Percentiles rank a stretch among this genome's conserved stretches.
These are phyloP conservation scores for Mesoclemmys tuberculata DNA, from an alignment of 2,113 vertebrate genomes.

Conservation along the genomic window DNA sequence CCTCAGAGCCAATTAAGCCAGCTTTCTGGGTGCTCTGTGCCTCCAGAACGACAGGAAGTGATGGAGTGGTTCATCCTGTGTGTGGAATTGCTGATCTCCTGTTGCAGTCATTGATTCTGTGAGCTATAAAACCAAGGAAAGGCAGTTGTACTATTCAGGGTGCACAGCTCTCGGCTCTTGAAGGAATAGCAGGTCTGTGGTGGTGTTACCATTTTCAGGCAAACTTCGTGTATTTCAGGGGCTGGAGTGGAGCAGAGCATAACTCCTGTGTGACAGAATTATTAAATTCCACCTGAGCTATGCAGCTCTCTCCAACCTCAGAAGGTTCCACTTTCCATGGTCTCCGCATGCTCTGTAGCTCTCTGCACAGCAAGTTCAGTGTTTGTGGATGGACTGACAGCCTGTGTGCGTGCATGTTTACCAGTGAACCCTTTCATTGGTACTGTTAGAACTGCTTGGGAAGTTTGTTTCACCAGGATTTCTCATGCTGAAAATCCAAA, in stretches of 20 bases:
- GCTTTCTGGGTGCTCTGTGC: background rate
- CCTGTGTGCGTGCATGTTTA: too few relatives aligned
- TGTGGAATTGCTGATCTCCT: background rate
- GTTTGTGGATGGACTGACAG: background rate
- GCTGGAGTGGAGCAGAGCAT: background rate
- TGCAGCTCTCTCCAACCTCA: background rate
- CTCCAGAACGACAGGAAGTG: background rate
- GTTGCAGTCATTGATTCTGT: background rate
- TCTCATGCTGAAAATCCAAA: background rate
- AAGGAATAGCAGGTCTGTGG: too few relatives aligned
- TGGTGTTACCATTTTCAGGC: too few relatives aligned
- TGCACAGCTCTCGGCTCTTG: background rate
- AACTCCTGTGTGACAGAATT: background rate
- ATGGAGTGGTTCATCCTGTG: background rate
- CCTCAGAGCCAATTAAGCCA: too few relatives aligned
- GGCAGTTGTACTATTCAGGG: background rate
- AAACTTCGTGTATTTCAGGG: background rate
- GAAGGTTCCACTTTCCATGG: background rate
- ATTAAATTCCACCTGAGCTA: background rate
- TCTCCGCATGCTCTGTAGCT: background rate
- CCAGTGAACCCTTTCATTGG: background rate
- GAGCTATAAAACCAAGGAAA: background rate
- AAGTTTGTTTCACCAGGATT: background rate
- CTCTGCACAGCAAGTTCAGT: background rate
- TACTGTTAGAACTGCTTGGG: background rate